phyloP scores from a whole-genome alignment of 2,888 invertebrate genomes.

The Tetranychus truncatus region DNA sequence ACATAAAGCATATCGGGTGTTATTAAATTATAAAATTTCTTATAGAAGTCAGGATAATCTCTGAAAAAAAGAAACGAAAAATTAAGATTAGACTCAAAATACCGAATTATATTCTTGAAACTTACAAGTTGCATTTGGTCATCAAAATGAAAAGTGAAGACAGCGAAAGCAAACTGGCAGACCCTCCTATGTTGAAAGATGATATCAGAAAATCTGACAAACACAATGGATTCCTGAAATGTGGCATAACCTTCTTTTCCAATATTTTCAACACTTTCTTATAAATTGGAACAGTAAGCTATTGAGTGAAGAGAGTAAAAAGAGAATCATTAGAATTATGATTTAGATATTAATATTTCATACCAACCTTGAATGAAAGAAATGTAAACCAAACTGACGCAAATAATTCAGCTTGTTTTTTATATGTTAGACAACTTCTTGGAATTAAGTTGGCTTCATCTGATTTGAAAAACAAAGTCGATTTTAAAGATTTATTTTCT shows the following conservation, averaged over 20 bases:
- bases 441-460: not conserved
- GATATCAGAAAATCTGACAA: constrained; percentile 81
- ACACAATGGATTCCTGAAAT: constrained; percentile 58
- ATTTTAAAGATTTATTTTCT: not conserved
- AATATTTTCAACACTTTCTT: constrained; percentile 59
- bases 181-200: constrained; percentile 66
- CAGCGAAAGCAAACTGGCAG: constrained; percentile 67
- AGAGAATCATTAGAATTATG: not conserved
- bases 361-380: constrained; percentile 29
- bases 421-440: constrained; percentile 16
- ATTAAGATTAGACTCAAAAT: constrained; percentile 17
- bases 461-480: not conserved
- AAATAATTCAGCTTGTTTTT: constrained; percentile 25
- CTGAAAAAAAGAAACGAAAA: constrained; percentile 32
- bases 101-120: constrained; percentile 23
- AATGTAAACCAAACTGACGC: constrained; percentile 31
- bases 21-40: constrained; percentile 82
- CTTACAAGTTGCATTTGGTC: constrained; percentile 63
- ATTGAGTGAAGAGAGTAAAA: not conserved
- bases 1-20: constrained; percentile 76
- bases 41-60: constrained; percentile 83
- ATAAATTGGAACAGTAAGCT: constrained; percentile 44
- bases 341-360: not conserved
- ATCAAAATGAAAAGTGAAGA: constrained; percentile 80
- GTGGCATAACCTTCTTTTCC: constrained; percentile 59